Conservation (phyloP, 1,140 invertebrate genomes). For the Cydia fagiglandana region DNA sequence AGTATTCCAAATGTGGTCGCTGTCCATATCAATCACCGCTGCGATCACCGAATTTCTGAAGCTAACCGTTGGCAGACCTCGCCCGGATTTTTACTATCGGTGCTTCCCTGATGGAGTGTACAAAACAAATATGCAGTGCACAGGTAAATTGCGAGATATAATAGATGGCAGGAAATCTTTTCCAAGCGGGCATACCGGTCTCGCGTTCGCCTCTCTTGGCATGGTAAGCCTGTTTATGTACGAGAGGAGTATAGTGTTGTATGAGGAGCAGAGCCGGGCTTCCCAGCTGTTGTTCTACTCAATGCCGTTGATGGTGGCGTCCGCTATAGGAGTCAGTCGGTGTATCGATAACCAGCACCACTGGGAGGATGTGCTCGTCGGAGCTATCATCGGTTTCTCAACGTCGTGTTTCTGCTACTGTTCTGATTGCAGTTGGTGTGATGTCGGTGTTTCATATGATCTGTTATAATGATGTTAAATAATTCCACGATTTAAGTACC, state of each 20-base stretch:
- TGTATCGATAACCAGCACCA: conserved; percentile 94
- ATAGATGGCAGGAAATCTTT: conserved; percentile 93
- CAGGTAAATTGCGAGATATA: conserved; percentile 81
- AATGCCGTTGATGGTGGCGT: conserved; percentile 82
- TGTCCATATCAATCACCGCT: conserved; percentile 85
- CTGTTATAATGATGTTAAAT: neutral
- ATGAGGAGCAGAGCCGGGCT: conserved; percentile 75
- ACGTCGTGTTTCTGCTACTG: conserved; percentile 43
- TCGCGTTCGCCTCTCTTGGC: conserved; percentile 86
- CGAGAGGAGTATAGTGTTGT: conserved; percentile 83
- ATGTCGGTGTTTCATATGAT: neutral
- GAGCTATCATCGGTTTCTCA: conserved; percentile 41
- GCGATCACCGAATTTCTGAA: conserved; percentile 87
- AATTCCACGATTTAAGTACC: too few relatives aligned
- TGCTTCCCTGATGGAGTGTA: conserved; percentile 89
- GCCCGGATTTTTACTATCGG: conserved; percentile 90
- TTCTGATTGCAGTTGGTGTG: conserved; percentile 36
- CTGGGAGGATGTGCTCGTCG: conserved; percentile 82
- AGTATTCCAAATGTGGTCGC: conserved; percentile 67
- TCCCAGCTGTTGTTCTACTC: conserved; percentile 80
- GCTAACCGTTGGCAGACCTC: conserved; percentile 86
- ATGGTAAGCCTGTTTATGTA: conserved; percentile 86
- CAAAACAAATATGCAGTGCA: conserved; percentile 81
- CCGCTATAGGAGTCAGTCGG: conserved; percentile 85
- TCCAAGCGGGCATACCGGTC: conserved; percentile 93